phyloP scores from a whole-genome alignment of 2,888 invertebrate species.

The Spisula subtruncata region DNA sequence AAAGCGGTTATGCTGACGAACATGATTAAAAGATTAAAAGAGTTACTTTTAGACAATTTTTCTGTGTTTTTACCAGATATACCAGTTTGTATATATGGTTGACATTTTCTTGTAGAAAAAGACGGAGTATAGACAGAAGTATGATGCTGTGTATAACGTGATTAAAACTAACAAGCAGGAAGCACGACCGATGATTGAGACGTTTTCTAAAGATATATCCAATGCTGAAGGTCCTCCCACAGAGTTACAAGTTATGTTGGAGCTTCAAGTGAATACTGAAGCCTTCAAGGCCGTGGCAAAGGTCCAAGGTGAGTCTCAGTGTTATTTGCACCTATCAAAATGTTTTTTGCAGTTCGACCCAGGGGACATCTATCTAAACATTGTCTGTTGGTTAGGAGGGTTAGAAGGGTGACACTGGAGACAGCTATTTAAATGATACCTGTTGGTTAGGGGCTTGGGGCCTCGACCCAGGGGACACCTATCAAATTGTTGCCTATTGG shows the following conservation, averaged over 20 bases:
- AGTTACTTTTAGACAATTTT: too few relatives aligned
- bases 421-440: too few relatives aligned
- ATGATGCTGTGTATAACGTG: slow-evolving; percentile 47
- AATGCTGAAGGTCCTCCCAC: slow-evolving; percentile 47
- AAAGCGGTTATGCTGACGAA: too few relatives aligned
- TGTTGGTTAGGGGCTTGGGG: too few relatives aligned
- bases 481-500: too few relatives aligned
- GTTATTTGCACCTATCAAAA: not conserved
- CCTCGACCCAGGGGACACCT: too few relatives aligned
- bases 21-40: too few relatives aligned
- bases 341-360: too few relatives aligned
- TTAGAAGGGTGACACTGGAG: too few relatives aligned
- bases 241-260: slow-evolving; percentile 66
- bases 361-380: too few relatives aligned
- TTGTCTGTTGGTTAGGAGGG: too few relatives aligned
- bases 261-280: slow-evolving; percentile 66
- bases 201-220: slow-evolving; percentile 52
- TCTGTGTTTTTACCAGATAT: not conserved
- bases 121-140: slow-evolving; percentile 53
- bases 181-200: slow-evolving; percentile 46
- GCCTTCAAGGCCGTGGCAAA: slow-evolving; percentile 65
- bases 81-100: too few relatives aligned
- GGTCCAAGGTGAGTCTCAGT: slow-evolving; percentile 56
- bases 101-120: slow-evolving; percentile 57
- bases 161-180: slow-evolving; percentile 46